A percentile compares a stretch with the other conserved stretches of the same genome.
phyloP scores from a whole-genome alignment of 53 echinoderm and acorn worm genomes.

The Hippasteria phrygiana region DNA sequence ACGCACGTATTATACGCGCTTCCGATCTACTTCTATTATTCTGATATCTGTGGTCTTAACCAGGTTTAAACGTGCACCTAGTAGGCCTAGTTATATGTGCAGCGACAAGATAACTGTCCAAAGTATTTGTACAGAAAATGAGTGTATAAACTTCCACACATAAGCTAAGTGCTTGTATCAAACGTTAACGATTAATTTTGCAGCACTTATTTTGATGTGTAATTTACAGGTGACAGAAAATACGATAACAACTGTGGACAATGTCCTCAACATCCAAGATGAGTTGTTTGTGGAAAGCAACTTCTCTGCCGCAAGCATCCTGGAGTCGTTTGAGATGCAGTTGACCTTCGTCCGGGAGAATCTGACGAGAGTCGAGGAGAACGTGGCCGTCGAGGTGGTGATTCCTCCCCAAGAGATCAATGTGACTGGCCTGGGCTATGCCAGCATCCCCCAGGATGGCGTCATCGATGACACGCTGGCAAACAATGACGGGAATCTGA shows the following conservation, averaged over 20 bases:
- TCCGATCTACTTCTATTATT: too few species aligned
- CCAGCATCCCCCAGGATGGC: neutral
- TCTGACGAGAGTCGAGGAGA: neutral
- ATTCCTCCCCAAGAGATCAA: neutral
- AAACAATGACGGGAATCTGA: neutral
- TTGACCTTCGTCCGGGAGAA: neutral
- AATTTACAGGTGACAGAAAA: neutral
- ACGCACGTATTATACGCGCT: too few species aligned
- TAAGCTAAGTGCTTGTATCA: too few species aligned
- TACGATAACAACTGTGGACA: conserved; percentile 9
- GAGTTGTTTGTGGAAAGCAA: neutral
- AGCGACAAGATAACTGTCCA: too few species aligned
- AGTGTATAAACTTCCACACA: too few species aligned
- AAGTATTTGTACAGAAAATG: too few species aligned
- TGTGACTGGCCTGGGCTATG: neutral
- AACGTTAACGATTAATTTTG: too few species aligned
- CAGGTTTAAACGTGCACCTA: too few species aligned
- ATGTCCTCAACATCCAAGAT: conserved; percentile 1
- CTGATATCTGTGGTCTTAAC: too few species aligned
- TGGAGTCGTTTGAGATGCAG: conserved; percentile 11
- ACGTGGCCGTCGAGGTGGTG: neutral
- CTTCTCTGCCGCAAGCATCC: neutral
- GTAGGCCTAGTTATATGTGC: too few species aligned
- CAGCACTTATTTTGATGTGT: too few species aligned
- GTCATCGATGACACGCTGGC: neutral